Evolutionary conservation across 30 jellyfish, hydroid and myxozoan species (phyloP).

Genomic region (Aurelia sp.): DNA sequence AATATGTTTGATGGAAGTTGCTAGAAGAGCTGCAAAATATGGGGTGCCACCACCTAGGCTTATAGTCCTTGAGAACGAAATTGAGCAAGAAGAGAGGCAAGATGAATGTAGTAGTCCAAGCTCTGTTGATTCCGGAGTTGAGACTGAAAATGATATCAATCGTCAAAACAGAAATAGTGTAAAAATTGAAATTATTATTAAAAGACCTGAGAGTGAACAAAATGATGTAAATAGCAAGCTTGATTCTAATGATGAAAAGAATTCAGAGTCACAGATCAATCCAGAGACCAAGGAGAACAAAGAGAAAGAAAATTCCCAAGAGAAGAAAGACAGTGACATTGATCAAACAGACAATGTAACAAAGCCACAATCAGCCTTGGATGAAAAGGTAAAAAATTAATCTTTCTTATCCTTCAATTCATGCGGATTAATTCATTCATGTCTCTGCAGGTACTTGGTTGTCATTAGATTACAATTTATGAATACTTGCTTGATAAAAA

Average conservation of each 20-base stretch:
- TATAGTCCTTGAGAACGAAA: constrained; percentile 82
- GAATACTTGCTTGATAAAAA: background rate
- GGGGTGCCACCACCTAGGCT: constrained; percentile 97
- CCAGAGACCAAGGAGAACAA: background rate
- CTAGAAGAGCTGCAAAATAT: constrained; percentile 85
- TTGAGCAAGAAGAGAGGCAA: constrained; percentile 83
- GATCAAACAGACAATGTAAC: constrained; percentile 37
- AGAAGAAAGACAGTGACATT: background rate
- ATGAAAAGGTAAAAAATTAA: constrained; percentile 47
- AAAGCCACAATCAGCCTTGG: constrained; percentile 76
- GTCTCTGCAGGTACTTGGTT: background rate
- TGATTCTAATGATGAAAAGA: background rate
- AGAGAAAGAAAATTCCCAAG: background rate
- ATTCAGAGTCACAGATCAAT: background rate
- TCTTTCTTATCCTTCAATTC: background rate
- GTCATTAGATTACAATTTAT: background rate
- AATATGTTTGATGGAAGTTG: constrained; percentile 97
- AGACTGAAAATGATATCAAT: constrained; percentile 52
- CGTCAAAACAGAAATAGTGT: background rate
- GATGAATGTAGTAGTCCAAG: constrained; percentile 67
- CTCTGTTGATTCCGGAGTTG: constrained; percentile 97
- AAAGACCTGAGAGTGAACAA: background rate
- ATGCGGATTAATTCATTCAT: too few species aligned
- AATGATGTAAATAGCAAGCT: background rate
- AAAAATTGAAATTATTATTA: background rate